phyloP scores from a whole-genome alignment of 2,113 vertebrate genomes.

The Melanerpes formicivorus region DNA sequence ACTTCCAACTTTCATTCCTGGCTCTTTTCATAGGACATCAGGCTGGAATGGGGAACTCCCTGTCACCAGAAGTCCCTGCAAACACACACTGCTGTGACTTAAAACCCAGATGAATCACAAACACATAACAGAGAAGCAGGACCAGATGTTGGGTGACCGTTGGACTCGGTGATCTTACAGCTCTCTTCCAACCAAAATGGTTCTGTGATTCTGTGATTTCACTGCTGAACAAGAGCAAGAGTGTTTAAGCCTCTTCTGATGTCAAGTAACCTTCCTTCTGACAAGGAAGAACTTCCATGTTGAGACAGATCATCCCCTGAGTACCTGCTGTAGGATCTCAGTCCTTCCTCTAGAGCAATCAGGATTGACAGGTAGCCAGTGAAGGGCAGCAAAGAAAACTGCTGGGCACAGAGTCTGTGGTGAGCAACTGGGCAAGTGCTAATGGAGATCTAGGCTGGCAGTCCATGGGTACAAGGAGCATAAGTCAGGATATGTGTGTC shows the following conservation, averaged over 20 bases:
- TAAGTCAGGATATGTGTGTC: background rate
- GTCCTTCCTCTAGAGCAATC: background rate
- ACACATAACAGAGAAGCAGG: background rate
- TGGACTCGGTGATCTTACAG: too few relatives aligned
- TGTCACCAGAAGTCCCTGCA: background rate
- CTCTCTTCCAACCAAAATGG: too few relatives aligned
- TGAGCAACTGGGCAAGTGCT: background rate
- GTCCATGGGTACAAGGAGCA: background rate
- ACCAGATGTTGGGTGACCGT: background rate
- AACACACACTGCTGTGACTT: background rate
- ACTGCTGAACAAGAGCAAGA: background rate
- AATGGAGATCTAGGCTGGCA: background rate
- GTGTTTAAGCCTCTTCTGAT: background rate
- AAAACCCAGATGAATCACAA: background rate
- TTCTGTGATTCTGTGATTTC: background rate
- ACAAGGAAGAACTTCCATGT: background rate
- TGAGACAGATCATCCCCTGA: background rate
- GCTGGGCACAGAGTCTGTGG: background rate
- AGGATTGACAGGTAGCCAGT: background rate
- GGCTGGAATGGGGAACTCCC: background rate
- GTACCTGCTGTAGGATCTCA: background rate
- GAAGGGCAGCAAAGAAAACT: background rate
- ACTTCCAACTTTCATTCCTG: constrained; percentile 2
- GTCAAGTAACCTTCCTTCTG: background rate
- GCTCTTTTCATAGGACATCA: rapidly evolving